Percentiles rank a stretch among this genome's conserved stretches.
These are phyloP conservation scores for Prunella himalayana DNA, from an alignment of 2,113 vertebrate species.

Conservation along the genomic window DNA sequence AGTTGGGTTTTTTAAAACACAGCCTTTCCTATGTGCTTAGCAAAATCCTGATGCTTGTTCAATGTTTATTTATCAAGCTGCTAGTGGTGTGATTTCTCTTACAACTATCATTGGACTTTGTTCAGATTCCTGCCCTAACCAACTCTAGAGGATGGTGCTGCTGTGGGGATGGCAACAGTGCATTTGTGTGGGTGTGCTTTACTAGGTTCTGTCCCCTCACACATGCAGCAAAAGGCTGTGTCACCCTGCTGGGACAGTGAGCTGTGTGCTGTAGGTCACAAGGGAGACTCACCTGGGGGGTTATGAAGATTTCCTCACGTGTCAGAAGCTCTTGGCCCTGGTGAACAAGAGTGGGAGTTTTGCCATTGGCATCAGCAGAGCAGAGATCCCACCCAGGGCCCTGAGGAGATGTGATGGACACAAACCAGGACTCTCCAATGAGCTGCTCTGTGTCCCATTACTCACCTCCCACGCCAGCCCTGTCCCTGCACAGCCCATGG, in stretches of 20 bases:
- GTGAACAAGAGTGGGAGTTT: not conserved
- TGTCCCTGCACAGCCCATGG: not conserved
- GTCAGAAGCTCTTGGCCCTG: not conserved
- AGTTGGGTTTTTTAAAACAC: not conserved
- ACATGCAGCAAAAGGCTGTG: not conserved
- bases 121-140: not conserved
- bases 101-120: not conserved
- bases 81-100: not conserved
- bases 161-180: not conserved
- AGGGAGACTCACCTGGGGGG: not conserved
- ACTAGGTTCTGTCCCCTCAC: not conserved
- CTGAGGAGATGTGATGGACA: not conserved
- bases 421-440: not conserved
- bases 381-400: not conserved
- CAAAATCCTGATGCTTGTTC: not conserved
- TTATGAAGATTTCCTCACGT: not conserved
- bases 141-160: not conserved
- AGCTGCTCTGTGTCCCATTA: not conserved
- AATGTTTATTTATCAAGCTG: not conserved
- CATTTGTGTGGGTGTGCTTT: not conserved
- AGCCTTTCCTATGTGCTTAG: not conserved
- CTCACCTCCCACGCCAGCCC: not conserved
- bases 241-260: not conserved
- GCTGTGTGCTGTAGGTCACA: not conserved
- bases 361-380: not conserved